Evolutionary conservation across 2,888 invertebrate genomes (phyloP).

Genomic region (Meteorus cinctellus): DNA sequence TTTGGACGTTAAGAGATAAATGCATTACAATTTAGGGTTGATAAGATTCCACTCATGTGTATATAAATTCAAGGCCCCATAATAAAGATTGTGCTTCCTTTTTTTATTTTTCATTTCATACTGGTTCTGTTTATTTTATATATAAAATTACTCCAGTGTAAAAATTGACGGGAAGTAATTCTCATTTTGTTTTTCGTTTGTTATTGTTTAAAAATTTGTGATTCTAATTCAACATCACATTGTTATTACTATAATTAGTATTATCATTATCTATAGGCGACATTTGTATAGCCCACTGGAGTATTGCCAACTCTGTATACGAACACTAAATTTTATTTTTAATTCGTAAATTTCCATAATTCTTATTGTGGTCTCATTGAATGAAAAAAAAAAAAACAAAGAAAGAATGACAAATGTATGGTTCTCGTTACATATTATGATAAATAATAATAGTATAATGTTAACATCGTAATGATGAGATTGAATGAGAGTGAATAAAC

Average conservation of each 20-base stretch:
- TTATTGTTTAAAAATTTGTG: constrained; percentile 34
- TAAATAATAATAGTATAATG: constrained; percentile 22
- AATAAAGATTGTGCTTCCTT: constrained; percentile 50
- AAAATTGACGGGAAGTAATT: constrained; percentile 38
- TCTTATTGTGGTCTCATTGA: constrained; percentile 29
- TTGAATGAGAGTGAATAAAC: not conserved
- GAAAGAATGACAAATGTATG: constrained; percentile 42
- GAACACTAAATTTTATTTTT: constrained; percentile 27
- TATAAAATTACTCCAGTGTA: constrained; percentile 35
- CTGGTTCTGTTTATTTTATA: constrained; percentile 23
- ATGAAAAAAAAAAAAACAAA: not conserved
- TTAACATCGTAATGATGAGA: not conserved
- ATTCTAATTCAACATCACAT: constrained; percentile 1
- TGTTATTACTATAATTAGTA: constrained; percentile 11
- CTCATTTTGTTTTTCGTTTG: constrained; percentile 32
- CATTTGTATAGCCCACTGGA: constrained; percentile 42
- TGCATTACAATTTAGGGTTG: constrained; percentile 46
- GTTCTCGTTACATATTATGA: constrained; percentile 41
- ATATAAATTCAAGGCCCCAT: constrained; percentile 50
- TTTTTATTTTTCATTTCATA: constrained; percentile 33
- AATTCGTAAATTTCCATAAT: constrained; percentile 34
- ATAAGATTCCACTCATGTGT: constrained; percentile 48
- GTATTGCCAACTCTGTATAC: constrained; percentile 46
- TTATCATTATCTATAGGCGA: constrained; percentile 37
- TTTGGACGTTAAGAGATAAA: constrained; percentile 34